phyloP scores from a whole-genome alignment of 2,888 invertebrate species.

The Himalopsyche japonica region DNA sequence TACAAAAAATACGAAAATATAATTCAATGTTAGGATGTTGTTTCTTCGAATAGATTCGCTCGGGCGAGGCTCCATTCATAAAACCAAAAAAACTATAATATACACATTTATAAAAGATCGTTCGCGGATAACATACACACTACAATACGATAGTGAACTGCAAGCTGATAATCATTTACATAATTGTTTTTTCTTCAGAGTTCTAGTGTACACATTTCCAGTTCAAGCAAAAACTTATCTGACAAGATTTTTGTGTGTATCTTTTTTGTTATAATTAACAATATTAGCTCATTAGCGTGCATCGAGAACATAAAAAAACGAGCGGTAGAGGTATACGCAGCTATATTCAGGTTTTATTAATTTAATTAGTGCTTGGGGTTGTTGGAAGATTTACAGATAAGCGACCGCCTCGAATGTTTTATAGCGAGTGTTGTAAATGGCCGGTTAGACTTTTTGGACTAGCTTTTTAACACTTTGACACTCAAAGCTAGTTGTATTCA shows the following conservation, averaged over 20 bases:
- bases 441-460: neutral
- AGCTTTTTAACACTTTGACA: neutral
- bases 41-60: neutral
- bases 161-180: neutral
- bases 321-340: neutral
- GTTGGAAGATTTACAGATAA: constrained; percentile 25
- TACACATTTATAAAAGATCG: neutral
- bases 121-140: neutral
- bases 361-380: constrained; percentile 35
- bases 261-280: constrained; percentile 1
- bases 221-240: neutral
- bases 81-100: neutral
- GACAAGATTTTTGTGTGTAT: neutral
- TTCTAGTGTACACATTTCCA: neutral
- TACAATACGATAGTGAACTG: neutral
- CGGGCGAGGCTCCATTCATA: neutral
- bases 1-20: neutral
- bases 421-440: neutral
- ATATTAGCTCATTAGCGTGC: constrained; percentile 35
- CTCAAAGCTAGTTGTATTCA: too few relatives aligned
- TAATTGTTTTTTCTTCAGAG: neutral
- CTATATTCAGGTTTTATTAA: constrained; percentile 25
- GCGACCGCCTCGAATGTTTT: neutral
- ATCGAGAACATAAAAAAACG: constrained; percentile 29
- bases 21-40: neutral